Percentiles rank a stretch among this genome's conserved stretches.
Conservation (phyloP, 2,797 vertebrate species). For the Peromyscus melanophrys region DNA sequence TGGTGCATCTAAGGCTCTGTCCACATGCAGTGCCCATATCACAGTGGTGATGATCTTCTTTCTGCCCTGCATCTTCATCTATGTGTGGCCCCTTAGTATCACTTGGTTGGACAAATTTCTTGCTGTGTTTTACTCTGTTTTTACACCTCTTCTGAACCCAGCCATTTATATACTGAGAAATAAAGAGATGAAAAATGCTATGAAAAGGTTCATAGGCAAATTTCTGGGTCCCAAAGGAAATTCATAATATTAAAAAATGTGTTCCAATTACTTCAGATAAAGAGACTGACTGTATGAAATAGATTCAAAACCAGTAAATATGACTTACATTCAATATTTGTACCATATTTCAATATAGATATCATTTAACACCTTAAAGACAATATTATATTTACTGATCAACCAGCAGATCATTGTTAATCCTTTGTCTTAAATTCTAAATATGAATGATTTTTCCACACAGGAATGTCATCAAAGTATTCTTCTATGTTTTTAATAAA, state of each 20-base stretch:
- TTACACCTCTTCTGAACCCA: no score
- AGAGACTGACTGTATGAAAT: background rate
- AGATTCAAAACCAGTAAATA: background rate
- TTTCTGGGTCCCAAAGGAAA: background rate
- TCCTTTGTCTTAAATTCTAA: background rate
- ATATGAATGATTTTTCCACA: background rate
- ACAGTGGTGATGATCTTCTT: no score
- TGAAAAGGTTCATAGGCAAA: conserved; percentile 34
- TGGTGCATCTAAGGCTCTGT: no score
- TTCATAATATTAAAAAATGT: background rate
- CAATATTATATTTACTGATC: background rate
- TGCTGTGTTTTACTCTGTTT: no score
- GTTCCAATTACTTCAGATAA: background rate
- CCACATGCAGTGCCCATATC: no score
- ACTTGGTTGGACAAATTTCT: no score
- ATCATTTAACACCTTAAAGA: background rate
- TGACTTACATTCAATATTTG: background rate
- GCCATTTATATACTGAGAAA: no score
- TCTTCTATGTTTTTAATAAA: background rate
- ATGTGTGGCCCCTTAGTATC: no score
- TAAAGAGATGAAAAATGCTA: conserved; percentile 58
- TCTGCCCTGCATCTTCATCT: no score
- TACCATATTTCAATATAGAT: background rate
- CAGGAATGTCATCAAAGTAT: no score
- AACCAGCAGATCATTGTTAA: background rate